Evolutionary conservation across 2,888 invertebrate genomes (phyloP).

Genomic region (Resseliella maxima): DNA sequence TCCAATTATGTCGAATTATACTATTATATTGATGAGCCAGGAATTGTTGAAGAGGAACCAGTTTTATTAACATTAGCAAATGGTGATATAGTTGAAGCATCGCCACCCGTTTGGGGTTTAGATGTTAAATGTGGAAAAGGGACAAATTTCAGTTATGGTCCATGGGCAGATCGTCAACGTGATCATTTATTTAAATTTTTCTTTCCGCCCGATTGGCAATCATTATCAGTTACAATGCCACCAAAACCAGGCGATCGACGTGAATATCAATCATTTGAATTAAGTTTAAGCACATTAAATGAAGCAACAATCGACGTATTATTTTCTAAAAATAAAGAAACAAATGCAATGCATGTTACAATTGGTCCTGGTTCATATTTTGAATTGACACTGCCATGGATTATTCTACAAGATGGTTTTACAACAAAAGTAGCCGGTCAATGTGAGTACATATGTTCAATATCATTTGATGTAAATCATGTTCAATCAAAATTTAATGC

Average conservation of each 20-base stretch:
- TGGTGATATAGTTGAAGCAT: conserved; percentile 92
- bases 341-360: conserved; percentile 96
- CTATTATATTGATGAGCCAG: conserved; percentile 97
- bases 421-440: conserved; percentile 87
- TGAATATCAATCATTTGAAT: conserved; percentile 91
- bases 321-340: conserved; percentile 92
- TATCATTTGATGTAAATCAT: no score
- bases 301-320: conserved; percentile 96
- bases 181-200: conserved; percentile 96
- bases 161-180: conserved; percentile 98
- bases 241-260: conserved; percentile 89
- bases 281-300: conserved; percentile 88
- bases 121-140: conserved; percentile 96
- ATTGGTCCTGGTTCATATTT: conserved; percentile 95
- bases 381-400: conserved; percentile 97
- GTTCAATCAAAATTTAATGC: no score
- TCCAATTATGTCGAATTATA: conserved; percentile 94
- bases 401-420: conserved; percentile 87
- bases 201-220: conserved; percentile 88
- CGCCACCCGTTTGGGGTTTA: conserved; percentile 94
- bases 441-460: no score
- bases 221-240: conserved; percentile 81
- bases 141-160: conserved; percentile 91
- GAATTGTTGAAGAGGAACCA: conserved; percentile 90
- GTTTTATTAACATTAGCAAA: conserved; percentile 89